Percentiles rank a stretch among this genome's conserved stretches.
Evolutionary conservation across 2,888 invertebrate species (phyloP).

Genomic region (Cinara cedri): DNA sequence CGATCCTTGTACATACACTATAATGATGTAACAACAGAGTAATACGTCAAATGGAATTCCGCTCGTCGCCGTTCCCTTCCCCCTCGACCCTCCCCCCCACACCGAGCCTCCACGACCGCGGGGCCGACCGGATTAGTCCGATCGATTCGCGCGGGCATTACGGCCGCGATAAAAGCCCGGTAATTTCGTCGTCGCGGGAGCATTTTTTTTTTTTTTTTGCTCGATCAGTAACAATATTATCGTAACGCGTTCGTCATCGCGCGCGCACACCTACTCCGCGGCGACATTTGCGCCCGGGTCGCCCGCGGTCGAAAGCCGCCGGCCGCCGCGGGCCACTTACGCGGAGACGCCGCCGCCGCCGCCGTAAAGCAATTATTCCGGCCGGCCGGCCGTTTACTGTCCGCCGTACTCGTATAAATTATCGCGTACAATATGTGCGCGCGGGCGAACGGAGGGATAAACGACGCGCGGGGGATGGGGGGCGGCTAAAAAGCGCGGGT

Average conservation of each 20-base stretch:
- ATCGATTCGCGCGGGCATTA: not conserved
- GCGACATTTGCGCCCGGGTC: slow-evolving; percentile 41
- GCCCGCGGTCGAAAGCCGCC: slow-evolving; percentile 14
- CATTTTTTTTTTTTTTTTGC: no score
- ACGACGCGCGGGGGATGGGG: no score
- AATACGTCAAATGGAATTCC: slow-evolving; percentile 25
- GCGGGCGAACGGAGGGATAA: no score
- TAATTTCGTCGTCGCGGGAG: slow-evolving; percentile 19
- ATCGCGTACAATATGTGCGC: not conserved
- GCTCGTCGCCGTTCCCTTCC: no score
- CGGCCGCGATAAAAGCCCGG: not conserved
- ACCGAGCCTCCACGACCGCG: no score
- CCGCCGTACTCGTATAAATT: no score
- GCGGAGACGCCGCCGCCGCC: slow-evolving; percentile 10
- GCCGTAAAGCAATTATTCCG: slow-evolving; percentile 51
- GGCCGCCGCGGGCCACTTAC: slow-evolving; percentile 43
- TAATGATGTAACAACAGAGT: no score
- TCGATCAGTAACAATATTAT: no score
- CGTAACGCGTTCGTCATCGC: slow-evolving; percentile 28
- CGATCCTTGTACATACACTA: no score
- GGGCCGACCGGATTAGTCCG: slow-evolving; percentile 16
- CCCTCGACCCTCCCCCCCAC: no score
- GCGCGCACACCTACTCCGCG: not conserved
- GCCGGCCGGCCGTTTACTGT: slow-evolving; percentile 37
- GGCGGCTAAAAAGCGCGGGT: slow-evolving; percentile 33